Evolutionary conservation across 2,888 invertebrate genomes (phyloP), one percentile per base, ranked within the genome.

Genomic region (Agrilus biguttatus): DNA sequence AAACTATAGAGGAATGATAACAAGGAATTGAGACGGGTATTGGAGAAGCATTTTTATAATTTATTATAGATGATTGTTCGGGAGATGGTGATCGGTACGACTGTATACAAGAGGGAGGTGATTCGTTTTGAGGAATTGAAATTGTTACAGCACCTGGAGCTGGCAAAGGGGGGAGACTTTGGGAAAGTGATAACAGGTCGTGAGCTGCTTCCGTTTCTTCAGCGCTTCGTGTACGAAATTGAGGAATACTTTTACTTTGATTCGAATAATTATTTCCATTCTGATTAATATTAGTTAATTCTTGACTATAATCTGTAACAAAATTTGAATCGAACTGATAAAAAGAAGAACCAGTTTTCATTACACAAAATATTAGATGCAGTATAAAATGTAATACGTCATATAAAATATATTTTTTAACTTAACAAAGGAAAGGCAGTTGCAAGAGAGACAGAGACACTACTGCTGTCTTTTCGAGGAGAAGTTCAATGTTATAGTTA

Each of bases 121-220:
- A 59, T 44, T 72, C 71, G 44, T 59, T 61, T 33, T 55, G 49
- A 10, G 69, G 62, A 12, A 72, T 65, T 41, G 66, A 66, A 35
- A 78, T 77, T 45, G 77, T 75, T 23, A 81, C 76, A 14, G 79
- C 72, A 51, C 80, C 74, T 28, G 80, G 83, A 5, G 78, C 78
- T 39, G 79, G 81, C 49, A 82, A 70, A 13, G 83, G 87, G 12
- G 86, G 86, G 55, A 83, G 63, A 52, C 85, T 82, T 54, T 85
- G 80, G 2, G 84, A 83, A 33, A 85, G 67, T 38, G 82, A 84
- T 23, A 84, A 68, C 47, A 83, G 70, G 62, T 84, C 89, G 62
- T 87, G 88, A 1, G 90, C 90, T 32, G 88, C 89, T 68, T 89
- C 88, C 8, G 87, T 89, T 66, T 90, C 90, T 57, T 86, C 89